Conservation (phyloP, 2,888 invertebrate genomes). For the Epistrophe eligans region DNA sequence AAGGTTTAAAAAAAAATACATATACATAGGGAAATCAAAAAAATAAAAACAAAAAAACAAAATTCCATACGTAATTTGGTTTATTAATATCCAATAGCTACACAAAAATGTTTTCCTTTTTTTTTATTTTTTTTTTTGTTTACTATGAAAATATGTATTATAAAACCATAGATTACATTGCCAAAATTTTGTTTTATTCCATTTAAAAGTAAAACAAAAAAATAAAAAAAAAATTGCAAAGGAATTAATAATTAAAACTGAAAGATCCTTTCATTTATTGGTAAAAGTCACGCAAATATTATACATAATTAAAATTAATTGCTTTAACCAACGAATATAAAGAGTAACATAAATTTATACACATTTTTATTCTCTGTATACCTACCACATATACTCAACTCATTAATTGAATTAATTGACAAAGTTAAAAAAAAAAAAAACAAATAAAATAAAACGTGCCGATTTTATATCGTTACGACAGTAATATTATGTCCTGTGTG, state of each 20-base stretch:
- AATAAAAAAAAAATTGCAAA: conserved; percentile 8
- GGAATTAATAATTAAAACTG: conserved; percentile 43
- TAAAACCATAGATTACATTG: background rate
- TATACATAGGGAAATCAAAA: background rate
- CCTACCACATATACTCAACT: conserved; percentile 1
- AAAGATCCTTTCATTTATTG: conserved; percentile 37
- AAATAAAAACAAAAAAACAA: background rate
- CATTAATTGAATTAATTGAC: conserved; percentile 45
- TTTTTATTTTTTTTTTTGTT: background rate
- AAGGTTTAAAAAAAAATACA: background rate
- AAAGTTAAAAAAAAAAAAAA: conserved; percentile 11
- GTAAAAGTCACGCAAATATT: conserved; percentile 35
- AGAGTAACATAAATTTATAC: background rate
- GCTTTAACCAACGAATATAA: conserved; percentile 5
- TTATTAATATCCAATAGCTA: conserved; percentile 22
- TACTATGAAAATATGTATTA: too few relatives aligned
- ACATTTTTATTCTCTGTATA: background rate
- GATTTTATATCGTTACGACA: conserved; percentile 17
- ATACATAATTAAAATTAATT: conserved; percentile 48
- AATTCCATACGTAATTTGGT: conserved; percentile 25
- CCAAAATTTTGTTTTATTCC: conserved; percentile 19
- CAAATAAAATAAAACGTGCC: conserved; percentile 15
- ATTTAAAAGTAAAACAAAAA: too few relatives aligned
- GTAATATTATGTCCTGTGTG: background rate
- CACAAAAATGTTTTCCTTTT: background rate